Evolutionary conservation across 2,888 invertebrate genomes (phyloP).

Genomic region (Philereme vetulata): DNA sequence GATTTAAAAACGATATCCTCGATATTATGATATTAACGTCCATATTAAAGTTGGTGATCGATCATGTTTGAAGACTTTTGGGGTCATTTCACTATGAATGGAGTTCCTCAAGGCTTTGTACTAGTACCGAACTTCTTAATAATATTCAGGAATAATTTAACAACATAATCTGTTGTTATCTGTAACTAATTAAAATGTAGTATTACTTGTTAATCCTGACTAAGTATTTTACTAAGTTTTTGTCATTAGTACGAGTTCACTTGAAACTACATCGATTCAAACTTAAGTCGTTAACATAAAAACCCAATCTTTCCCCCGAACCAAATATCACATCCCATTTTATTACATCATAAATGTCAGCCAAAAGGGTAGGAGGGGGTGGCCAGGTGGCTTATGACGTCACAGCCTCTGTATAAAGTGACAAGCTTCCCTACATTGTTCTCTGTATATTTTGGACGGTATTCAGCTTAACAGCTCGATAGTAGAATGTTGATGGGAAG

Average conservation of each 20-base stretch:
- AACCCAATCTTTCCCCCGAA: slow-evolving; percentile 15
- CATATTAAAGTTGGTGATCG: too few species aligned
- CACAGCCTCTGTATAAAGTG: slow-evolving; percentile 26
- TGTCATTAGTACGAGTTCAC: background rate
- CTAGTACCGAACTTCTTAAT: too few species aligned
- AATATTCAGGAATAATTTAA: too few species aligned
- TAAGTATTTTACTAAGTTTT: too few species aligned
- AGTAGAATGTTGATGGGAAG: background rate
- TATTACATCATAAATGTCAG: slow-evolving; percentile 29
- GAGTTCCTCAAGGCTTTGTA: too few species aligned
- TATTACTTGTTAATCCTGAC: too few species aligned
- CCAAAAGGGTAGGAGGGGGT: slow-evolving; percentile 26
- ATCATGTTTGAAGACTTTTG: too few species aligned
- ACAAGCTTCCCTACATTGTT: slow-evolving; percentile 18
- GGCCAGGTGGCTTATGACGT: slow-evolving; percentile 36
- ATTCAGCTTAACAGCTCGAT: background rate
- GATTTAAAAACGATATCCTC: too few species aligned
- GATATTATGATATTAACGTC: too few species aligned
- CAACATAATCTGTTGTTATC: too few species aligned
- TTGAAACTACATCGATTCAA: slow-evolving; percentile 9
- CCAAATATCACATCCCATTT: slow-evolving; percentile 21
- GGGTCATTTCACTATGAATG: too few species aligned
- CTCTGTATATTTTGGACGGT: slow-evolving; percentile 9
- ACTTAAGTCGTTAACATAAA: slow-evolving; percentile 18
- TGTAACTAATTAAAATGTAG: too few species aligned